Conservation (phyloP, 1,140 invertebrate genomes). For the Drosophila littoralis region DNA sequence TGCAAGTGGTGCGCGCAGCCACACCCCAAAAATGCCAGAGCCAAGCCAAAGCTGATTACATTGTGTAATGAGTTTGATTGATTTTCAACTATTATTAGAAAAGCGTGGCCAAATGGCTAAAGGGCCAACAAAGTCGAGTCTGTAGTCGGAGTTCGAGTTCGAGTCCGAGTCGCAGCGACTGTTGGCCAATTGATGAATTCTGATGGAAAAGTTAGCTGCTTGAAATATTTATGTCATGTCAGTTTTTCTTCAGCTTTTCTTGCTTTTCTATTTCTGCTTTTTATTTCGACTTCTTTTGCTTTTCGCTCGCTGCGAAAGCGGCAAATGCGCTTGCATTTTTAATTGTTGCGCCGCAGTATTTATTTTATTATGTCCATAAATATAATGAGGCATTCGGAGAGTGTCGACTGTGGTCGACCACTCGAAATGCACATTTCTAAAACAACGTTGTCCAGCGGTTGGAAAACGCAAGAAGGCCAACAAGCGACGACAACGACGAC, state of each 20-base stretch:
- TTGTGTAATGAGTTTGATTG: constrained; percentile 66
- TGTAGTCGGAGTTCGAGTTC: neutral
- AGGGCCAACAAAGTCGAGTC: constrained; percentile 9
- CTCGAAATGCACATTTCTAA: constrained; percentile 8
- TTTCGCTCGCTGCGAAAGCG: constrained; percentile 52
- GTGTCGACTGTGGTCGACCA: constrained; percentile 34
- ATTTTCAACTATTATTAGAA: constrained; percentile 51
- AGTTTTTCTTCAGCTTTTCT: constrained; percentile 53
- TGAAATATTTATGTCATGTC: constrained; percentile 79
- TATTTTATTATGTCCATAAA: constrained; percentile 83
- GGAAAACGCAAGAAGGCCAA: constrained; percentile 51
- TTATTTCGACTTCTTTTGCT: neutral
- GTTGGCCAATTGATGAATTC: constrained; percentile 14
- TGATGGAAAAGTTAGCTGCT: constrained; percentile 31
- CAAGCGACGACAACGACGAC: constrained; percentile 35
- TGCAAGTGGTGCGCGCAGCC: constrained; percentile 18
- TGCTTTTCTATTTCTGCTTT: constrained; percentile 19
- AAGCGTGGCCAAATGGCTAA: constrained; percentile 10
- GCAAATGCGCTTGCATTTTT: constrained; percentile 80
- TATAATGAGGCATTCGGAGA: constrained; percentile 72
- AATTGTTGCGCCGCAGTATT: constrained; percentile 77
- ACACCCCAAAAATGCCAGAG: constrained; percentile 28
- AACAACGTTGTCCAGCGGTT: neutral
- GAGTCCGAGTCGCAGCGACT: neutral
- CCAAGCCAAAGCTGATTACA: constrained; percentile 39